phyloP scores from a whole-genome alignment of 2,797 vertebrate genomes.

The Rhabdomys pumilio region DNA sequence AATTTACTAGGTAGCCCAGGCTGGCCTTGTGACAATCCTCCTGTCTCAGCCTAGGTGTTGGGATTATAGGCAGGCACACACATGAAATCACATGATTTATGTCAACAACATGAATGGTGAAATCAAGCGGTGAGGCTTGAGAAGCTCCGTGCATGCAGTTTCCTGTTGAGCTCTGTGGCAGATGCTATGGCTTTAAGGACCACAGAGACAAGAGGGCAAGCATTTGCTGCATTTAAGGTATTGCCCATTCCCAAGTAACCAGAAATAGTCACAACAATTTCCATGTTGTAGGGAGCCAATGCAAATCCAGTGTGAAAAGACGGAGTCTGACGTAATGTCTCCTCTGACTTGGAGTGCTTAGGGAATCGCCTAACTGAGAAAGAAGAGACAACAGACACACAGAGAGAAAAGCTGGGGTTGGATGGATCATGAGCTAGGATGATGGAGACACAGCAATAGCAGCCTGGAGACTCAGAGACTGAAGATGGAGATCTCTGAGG shows the following conservation, averaged over 20 bases:
- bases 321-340: slow-evolving; percentile 93
- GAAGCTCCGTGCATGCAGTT: slow-evolving; percentile 94
- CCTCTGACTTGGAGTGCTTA: not conserved
- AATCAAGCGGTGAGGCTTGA: slow-evolving; percentile 96
- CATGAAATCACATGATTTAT: slow-evolving; percentile 90
- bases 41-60: not conserved
- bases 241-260: slow-evolving; percentile 94
- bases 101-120: slow-evolving; percentile 96
- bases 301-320: slow-evolving; percentile 96
- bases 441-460: not conserved
- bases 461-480: not conserved
- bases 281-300: slow-evolving; percentile 97
- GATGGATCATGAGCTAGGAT: not conserved
- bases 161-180: slow-evolving; percentile 95
- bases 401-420: not conserved
- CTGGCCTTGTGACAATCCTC: not conserved
- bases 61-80: not conserved
- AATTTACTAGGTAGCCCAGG: not conserved
- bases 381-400: not conserved
- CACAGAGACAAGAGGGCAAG: slow-evolving; percentile 95
- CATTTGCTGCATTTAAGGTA: slow-evolving; percentile 96
- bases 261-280: slow-evolving; percentile 95
- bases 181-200: slow-evolving; percentile 96
- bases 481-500: not conserved
- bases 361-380: not conserved